Evolutionary conservation across 2,113 vertebrate genomes (phyloP).

Genomic region (Phocoena phocoena): DNA sequence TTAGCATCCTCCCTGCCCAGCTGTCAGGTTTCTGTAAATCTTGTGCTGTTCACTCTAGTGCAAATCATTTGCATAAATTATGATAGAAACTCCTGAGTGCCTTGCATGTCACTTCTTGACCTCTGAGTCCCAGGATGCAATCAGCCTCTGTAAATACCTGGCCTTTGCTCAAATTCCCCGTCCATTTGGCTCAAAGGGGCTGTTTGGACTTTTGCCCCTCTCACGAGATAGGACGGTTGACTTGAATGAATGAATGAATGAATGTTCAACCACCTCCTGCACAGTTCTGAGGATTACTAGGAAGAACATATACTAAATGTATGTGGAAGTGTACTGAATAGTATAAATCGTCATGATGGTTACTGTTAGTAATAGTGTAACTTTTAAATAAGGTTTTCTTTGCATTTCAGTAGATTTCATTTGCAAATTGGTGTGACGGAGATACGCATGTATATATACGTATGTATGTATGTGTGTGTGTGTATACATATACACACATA

Average conservation of each 20-base stretch:
- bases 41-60: not conserved
- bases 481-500: not conserved
- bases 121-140: not conserved
- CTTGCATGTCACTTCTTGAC: not conserved
- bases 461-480: too few species aligned
- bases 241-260: not conserved
- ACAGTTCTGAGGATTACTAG: not conserved
- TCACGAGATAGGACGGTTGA: not conserved
- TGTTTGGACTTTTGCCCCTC: not conserved
- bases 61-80: not conserved
- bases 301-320: not conserved
- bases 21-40: not conserved
- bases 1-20: not conserved
- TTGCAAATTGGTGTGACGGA: not conserved
- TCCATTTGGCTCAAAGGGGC: not conserved
- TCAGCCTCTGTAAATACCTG: not conserved
- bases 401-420: constrained; percentile 15
- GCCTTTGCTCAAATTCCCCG: not conserved
- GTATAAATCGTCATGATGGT: not conserved
- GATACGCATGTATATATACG: not conserved
- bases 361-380: not conserved
- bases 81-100: not conserved
- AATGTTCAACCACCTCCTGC: not conserved
- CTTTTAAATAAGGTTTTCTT: constrained; percentile 27
- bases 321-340: not conserved